Percentiles rank a stretch among this genome's conserved stretches.
Conservation (phyloP, 2,113 vertebrate species). For the Aldabrachelys gigantea region DNA sequence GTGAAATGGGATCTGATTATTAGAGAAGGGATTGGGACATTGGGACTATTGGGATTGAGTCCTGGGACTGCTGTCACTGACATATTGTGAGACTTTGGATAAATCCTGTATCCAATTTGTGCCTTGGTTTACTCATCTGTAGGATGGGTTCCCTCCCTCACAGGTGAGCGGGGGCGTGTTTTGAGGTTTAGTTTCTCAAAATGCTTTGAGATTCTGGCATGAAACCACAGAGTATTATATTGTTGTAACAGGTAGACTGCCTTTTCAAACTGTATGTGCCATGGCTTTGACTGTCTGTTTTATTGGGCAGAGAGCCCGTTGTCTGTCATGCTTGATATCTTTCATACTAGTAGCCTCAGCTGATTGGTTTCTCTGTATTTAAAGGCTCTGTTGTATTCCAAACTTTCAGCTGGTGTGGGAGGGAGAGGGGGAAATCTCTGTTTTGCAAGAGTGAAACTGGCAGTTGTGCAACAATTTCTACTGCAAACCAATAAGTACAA, state of each 20-base stretch:
- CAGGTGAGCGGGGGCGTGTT: not conserved
- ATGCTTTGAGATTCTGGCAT: not conserved
- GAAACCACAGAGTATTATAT: not conserved
- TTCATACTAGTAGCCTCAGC: conserved; percentile 59
- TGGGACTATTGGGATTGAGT: not conserved
- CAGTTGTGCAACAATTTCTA: not conserved
- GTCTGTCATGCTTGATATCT: conserved; percentile 63
- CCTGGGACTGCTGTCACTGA: not conserved
- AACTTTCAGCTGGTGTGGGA: conserved; percentile 53
- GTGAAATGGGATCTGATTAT: not conserved
- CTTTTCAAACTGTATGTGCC: conserved; percentile 17
- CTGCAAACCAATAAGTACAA: not conserved
- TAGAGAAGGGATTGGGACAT: not conserved
- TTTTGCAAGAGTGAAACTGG: conserved; percentile 70
- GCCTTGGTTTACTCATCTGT: not conserved
- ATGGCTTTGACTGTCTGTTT: not conserved
- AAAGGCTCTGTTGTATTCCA: conserved; percentile 47
- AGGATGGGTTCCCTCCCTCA: not conserved
- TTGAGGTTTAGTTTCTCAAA: not conserved
- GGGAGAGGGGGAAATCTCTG: conserved; percentile 52
- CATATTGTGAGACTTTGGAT: not conserved
- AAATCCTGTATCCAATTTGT: not conserved
- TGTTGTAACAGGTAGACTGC: not conserved
- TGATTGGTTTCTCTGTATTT: conserved; percentile 34
- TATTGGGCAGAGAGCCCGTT: conserved; percentile 47